phyloP scores from a whole-genome alignment of 2,888 invertebrate species.

The Cenopis cana region DNA sequence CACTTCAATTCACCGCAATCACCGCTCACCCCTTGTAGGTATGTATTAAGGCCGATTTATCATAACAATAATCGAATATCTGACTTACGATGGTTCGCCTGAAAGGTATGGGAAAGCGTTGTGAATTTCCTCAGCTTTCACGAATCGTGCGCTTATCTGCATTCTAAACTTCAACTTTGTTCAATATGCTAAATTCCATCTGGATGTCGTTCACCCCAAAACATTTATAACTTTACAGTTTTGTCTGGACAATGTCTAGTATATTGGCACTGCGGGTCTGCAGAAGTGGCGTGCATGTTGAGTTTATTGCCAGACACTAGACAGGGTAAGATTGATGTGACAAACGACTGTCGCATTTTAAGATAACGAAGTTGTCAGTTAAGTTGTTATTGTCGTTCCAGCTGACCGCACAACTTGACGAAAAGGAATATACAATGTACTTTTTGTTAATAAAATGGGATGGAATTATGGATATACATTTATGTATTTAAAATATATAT shows the following conservation, averaged over 20 bases:
- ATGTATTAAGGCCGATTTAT: background rate
- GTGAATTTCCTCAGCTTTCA: background rate
- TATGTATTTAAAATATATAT: no score
- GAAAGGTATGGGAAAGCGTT: background rate
- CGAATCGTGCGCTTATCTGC: background rate
- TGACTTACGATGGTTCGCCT: background rate
- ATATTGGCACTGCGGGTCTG: slow-evolving; percentile 4
- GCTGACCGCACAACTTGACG: background rate
- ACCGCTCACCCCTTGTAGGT: no score
- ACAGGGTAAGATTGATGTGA: slow-evolving; percentile 3
- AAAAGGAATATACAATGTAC: background rate
- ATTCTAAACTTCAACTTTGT: slow-evolving; percentile 1
- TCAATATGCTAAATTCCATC: slow-evolving; percentile 27
- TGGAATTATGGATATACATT: no score
- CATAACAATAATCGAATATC: background rate
- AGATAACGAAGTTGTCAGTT: slow-evolving; percentile 11
- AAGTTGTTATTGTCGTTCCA: background rate
- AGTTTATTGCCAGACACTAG: background rate
- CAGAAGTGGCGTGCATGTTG: background rate
- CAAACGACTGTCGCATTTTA: background rate
- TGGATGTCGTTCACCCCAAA: slow-evolving; percentile 14
- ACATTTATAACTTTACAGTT: slow-evolving; percentile 5
- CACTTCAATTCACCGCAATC: no score
- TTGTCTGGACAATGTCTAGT: slow-evolving; percentile 28
- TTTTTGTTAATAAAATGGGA: background rate